Base-by-base conservation (phyloP, 2,888 invertebrate species). In the Anoplius nigerrimus region DNA sequence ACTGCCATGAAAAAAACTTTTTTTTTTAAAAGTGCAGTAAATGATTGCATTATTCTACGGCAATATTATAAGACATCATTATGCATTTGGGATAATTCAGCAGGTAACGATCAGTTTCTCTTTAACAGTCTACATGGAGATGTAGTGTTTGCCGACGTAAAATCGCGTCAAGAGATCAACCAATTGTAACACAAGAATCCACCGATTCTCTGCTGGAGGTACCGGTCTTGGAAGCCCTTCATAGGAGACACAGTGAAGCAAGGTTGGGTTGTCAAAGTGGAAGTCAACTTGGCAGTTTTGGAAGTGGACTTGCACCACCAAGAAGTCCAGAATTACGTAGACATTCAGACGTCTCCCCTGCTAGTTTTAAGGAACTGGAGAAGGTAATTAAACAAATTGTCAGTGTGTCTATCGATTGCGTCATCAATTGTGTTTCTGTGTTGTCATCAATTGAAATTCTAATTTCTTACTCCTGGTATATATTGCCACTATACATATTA, bases 111-210 rank as follows among this genome's bases (percentile, higher is more conserved):
- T 42, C 8, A 8, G 42, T 48, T 48, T 13, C 13, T 48, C 48
- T 11, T 16, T 16, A 21, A 5, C 67, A 78, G 76, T 77, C 79
- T 57, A 93, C 93, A 81, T 97, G 97, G 97, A 93, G 95, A 67
- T 97, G 97, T 89, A 96, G 96, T 77, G 96, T 97, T 18, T 97
- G 97, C 87, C 93, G 96, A 34, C 92, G 95, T 75, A 95, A 95
- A 89, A 92, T 95, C 75, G 95, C 93, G 63, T 95, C 95, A 15
- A 91, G 95, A 27, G 91, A 94, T 34, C 94, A 94, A 58, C 89
- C 89, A 27, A 92, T 95, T 34, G 91, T 93, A 2, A 91, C 93
- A 0, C 95, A 95, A 86, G 95, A 95, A 86, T 95, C 95, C 72
- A 95, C 95, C n/a, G 96, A 96, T 88, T 95, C 95, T 2, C 88